Base-by-base conservation (phyloP, 2,113 vertebrate species). In the Alectura lathami region DNA sequence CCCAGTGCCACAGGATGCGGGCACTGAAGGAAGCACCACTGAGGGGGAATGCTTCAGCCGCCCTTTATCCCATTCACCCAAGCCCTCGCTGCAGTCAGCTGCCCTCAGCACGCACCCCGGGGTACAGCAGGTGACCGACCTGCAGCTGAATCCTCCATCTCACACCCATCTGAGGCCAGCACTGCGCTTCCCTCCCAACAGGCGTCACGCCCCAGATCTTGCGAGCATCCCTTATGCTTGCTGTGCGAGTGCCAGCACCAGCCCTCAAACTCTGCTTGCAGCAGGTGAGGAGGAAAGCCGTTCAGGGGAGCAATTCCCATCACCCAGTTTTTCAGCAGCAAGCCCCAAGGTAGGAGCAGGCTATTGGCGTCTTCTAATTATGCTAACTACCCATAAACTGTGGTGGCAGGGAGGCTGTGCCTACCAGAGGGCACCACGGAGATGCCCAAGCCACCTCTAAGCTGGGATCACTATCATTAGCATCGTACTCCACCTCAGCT, bases 341-440 rank as follows among this genome's bases (percentile, higher is more conserved):
- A 92, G 91, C 89, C 94, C 83, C 92, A 91, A 94, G 94, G 93
- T 73, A 67, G 83, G 36, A 94, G 67, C 38, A 51, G 70, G 54
- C 91, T 68, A 91, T 3, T 60, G 74, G 45, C 29, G 17, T 79
- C 74, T 64, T 29, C 67, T 91, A 85, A 95, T 95, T 94, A 95
- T 80, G 78, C 79, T 87, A 96, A 95, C 24, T 70, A 92, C 66
- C 78, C 75, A 87, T 82, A 87, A 95, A 68, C 1, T 0, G 0
- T 12, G 57, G 75, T 89, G 92, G 78, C 64, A 89, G 70, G 4
- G 11, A 85, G 70, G 78, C 23, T 64, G 18, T 76, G 78, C 88
- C 92, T n/a, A 89, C 63, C 32, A 27, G 42, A 86, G 53, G 87
- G 3, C 72, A 57, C 73, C 73, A 84, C 0, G 0, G 74, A 87